Base-by-base conservation (phyloP, 2,888 invertebrate genomes). In the Agrypnus murinus region DNA sequence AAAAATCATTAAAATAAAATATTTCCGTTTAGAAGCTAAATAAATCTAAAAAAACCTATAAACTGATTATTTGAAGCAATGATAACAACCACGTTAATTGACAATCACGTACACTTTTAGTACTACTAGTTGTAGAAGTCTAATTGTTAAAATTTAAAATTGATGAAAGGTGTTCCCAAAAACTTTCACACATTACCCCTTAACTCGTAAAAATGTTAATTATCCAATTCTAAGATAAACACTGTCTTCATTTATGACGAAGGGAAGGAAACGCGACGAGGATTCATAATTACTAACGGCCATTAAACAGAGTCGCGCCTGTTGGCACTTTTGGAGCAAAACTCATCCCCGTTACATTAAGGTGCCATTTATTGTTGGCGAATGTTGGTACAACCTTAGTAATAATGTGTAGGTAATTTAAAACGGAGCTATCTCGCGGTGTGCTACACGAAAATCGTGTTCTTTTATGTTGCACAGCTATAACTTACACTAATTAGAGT, bases 271-370 rank as follows among this genome's bases (percentile, higher is more conserved):
- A 55, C 53, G 34, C 34, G 53, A 36, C 53, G 36, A 55, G 32
- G 53, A 32, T 55, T 55, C 53, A 55, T 55, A 55, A 55, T 55
- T 55, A 55, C 53, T 55, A 55, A 55, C 32, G 53, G 53, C 53
- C 53, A 55, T 55, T 55, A 55, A 55, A 34, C 53, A 55, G 36
- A 34, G 53, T 48, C 53, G 32, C 53, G 53, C 25, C 36, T 55
- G 53, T 36, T 36, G 53, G 53, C 53, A 36, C 53, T 34, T 34
- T 14, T 32, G 36, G 34, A 32, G 32, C 53, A 55, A 15, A 55
- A 34, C 53, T 55, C 34, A 55, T 55, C 53, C 53, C 53, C 53
- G 34, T 34, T 34, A 17, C 53, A 55, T 55, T 55, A 55, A 55
- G 34, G 53, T 55, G 34, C 53, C 53, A 55, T 55, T 55, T 55